A percentile compares a stretch with the other conserved stretches of the same genome.
phyloP scores from a whole-genome alignment of 2,113 vertebrate genomes.

The Tetrax tetrax region DNA sequence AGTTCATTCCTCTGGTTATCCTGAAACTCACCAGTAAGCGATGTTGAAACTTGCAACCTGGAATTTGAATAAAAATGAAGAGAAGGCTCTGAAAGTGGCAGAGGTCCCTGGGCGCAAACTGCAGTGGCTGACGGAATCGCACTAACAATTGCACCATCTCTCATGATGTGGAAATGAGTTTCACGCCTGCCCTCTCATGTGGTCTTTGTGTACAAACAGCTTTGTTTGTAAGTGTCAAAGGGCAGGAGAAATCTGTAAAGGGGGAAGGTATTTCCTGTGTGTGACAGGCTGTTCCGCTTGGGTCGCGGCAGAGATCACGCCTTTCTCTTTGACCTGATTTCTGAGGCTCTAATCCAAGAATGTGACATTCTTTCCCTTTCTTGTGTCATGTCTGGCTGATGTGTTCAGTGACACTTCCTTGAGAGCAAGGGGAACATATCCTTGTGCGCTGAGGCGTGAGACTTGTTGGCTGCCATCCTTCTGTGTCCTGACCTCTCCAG shows the following conservation, averaged over 20 bases:
- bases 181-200: neutral
- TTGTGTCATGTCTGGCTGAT: neutral
- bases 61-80: neutral
- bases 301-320: neutral
- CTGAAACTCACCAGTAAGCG: neutral
- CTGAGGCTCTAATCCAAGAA: slow-evolving; percentile 13
- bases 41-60: neutral
- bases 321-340: neutral
- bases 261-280: slow-evolving; percentile 13
- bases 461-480: neutral
- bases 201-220: neutral
- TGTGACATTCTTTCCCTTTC: neutral
- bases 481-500: neutral
- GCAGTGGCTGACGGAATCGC: neutral
- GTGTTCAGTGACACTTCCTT: neutral
- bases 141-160: neutral
- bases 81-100: neutral
- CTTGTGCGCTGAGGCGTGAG: neutral
- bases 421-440: neutral
- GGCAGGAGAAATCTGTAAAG: neutral
- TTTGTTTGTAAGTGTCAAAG: slow-evolving; percentile 28
- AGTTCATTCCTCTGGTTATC: neutral
- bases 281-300: neutral
- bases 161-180: neutral
- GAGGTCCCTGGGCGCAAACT: neutral